Conservation (phyloP, 2,888 invertebrate genomes). For the Diplazon laetatorius region DNA sequence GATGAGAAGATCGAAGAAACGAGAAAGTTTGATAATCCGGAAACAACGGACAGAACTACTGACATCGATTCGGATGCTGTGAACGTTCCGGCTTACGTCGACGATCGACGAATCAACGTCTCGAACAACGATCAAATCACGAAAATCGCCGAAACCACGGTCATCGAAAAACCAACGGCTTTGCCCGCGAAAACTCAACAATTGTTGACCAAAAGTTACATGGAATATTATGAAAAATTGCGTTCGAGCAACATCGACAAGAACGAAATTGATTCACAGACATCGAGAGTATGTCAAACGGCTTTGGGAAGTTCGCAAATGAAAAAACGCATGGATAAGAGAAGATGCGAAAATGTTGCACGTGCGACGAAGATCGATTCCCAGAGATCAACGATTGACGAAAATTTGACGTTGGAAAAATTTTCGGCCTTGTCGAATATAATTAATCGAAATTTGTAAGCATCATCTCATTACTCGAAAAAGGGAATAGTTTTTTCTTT, state of each 20-base stretch:
- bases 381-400: slow-evolving; percentile 57
- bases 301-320: slow-evolving; percentile 64
- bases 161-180: slow-evolving; percentile 60
- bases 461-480: too few species aligned
- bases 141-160: slow-evolving; percentile 4
- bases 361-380: slow-evolving; percentile 30
- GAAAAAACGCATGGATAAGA: slow-evolving; percentile 59
- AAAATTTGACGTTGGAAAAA: slow-evolving; percentile 72
- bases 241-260: slow-evolving; percentile 62
- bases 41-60: slow-evolving; percentile 39
- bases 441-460: slow-evolving; percentile 76
- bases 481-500: too few species aligned
- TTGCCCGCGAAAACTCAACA: slow-evolving; percentile 74
- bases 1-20: slow-evolving; percentile 2
- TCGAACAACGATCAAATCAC: slow-evolving; percentile 38
- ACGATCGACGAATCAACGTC: slow-evolving; percentile 42
- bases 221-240: slow-evolving; percentile 76
- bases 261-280: slow-evolving; percentile 56
- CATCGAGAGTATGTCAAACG: slow-evolving; percentile 66
- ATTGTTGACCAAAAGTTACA: slow-evolving; percentile 76
- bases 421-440: slow-evolving; percentile 75
- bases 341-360: slow-evolving; percentile 45
- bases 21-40: slow-evolving; percentile 14
- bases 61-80: slow-evolving; percentile 44
- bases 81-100: slow-evolving; percentile 30